Percentiles rank a stretch among this genome's conserved stretches.
Conservation (phyloP, 2,888 invertebrate species). For the Halocaridina rubra region DNA sequence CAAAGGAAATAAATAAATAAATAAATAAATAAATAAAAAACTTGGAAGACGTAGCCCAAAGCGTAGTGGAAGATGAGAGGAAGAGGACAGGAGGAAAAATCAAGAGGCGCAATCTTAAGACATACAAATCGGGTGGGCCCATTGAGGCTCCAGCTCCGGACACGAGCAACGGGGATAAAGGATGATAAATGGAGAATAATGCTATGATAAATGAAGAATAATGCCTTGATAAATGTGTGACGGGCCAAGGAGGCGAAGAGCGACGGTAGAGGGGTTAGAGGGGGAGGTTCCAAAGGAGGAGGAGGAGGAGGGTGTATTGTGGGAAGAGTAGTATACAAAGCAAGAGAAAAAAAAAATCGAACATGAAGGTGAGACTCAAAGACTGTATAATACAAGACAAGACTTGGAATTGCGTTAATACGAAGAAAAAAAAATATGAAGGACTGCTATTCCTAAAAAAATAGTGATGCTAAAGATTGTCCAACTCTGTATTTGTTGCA, state of each 20-base stretch:
- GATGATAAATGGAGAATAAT: constrained; percentile 29
- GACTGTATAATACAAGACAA: too few relatives aligned
- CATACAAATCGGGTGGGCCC: constrained; percentile 39
- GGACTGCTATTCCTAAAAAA: too few relatives aligned
- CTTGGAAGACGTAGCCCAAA: too few relatives aligned
- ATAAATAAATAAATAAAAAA: too few relatives aligned
- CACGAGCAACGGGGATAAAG: constrained; percentile 18
- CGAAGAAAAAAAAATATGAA: too few relatives aligned
- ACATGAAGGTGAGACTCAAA: neutral
- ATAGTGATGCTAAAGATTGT: too few relatives aligned
- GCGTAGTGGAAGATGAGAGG: neutral
- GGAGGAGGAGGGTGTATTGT: neutral
- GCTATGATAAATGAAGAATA: constrained; percentile 49
- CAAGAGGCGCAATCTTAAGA: constrained; percentile 20
- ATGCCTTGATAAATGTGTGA: constrained; percentile 51
- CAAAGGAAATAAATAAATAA: too few relatives aligned
- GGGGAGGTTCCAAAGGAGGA: neutral
- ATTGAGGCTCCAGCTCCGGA: constrained; percentile 36
- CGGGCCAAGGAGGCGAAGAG: constrained; percentile 6
- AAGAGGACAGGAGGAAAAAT: neutral
- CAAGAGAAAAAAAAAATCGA: neutral
- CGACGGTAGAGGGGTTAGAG: neutral
- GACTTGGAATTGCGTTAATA: too few relatives aligned
- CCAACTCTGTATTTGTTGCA: too few relatives aligned
- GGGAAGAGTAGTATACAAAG: neutral